A percentile compares a stretch with the other conserved stretches of the same genome.
Evolutionary conservation across 2,888 invertebrate genomes (phyloP).

Genomic region (Erebia aethiops): DNA sequence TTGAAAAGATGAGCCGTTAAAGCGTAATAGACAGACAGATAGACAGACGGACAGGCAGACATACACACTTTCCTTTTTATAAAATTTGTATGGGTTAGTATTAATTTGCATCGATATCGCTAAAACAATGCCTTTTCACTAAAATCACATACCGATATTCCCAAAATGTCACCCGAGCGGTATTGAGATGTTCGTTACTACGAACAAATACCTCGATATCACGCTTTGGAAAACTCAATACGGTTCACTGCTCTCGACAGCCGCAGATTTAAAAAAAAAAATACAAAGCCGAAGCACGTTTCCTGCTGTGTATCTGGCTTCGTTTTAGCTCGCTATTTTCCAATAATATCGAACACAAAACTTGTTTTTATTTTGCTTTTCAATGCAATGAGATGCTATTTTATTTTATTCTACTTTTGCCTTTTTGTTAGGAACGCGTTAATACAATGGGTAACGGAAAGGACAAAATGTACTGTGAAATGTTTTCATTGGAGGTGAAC

Average conservation of each 20-base stretch:
- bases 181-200: constrained; percentile 23
- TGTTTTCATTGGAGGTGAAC: too few species aligned
- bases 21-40: too few species aligned
- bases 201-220: constrained; percentile 31
- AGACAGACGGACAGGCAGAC: too few species aligned
- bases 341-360: background rate
- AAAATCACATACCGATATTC: constrained; percentile 1
- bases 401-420: too few species aligned
- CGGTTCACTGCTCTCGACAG: constrained; percentile 36
- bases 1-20: too few species aligned
- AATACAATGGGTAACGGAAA: too few species aligned
- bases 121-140: background rate
- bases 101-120: background rate
- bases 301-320: constrained; percentile 25
- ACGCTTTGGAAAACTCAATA: constrained; percentile 35
- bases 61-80: too few species aligned
- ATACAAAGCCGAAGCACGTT: constrained; percentile 24
- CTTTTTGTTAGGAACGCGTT: too few species aligned
- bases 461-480: too few species aligned
- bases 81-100: too few species aligned
- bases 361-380: background rate
- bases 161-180: constrained; percentile 3
- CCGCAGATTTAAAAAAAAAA: constrained; percentile 31
- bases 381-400: too few species aligned
- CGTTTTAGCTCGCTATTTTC: constrained; percentile 10